Percentiles rank a stretch among this genome's conserved stretches.
phyloP scores from a whole-genome alignment of 2,113 vertebrate genomes.

The Carlito syrichta region DNA sequence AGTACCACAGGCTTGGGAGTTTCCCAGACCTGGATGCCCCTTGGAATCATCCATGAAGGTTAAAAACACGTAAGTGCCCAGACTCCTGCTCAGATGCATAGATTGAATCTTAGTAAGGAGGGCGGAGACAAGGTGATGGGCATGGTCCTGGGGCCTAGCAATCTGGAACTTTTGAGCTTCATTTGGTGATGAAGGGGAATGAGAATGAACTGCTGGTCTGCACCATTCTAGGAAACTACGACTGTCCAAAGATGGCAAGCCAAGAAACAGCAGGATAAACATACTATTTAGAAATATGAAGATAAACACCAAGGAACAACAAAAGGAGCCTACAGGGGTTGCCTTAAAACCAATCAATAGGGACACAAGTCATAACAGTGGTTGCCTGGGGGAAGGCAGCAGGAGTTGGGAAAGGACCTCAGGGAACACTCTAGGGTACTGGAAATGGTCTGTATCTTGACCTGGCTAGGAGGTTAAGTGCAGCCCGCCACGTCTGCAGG shows the following conservation, averaged over 20 bases:
- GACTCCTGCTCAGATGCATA: not conserved
- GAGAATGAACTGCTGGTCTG: not conserved
- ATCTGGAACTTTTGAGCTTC: not conserved
- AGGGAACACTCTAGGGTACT: not conserved
- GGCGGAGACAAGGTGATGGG: not conserved
- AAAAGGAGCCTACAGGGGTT: not conserved
- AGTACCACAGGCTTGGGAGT: not conserved
- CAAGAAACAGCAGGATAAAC: not conserved
- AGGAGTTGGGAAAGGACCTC: not conserved
- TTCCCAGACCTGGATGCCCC: not conserved
- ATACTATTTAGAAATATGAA: not conserved
- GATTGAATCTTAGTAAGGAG: not conserved
- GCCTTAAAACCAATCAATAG: not conserved
- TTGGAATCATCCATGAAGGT: too few relatives aligned
- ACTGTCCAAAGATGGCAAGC: not conserved
- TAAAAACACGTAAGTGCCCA: not conserved
- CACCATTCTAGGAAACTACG: not conserved
- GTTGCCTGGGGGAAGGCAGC: not conserved
- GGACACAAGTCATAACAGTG: not conserved
- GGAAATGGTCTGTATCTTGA: not conserved
- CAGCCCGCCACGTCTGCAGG: not conserved
- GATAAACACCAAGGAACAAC: not conserved
- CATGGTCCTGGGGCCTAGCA: not conserved
- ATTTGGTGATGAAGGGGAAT: not conserved
- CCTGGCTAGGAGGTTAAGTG: not conserved